Base-by-base conservation (phyloP, 2,888 invertebrate species). In the Oscheius sp. region DNA sequence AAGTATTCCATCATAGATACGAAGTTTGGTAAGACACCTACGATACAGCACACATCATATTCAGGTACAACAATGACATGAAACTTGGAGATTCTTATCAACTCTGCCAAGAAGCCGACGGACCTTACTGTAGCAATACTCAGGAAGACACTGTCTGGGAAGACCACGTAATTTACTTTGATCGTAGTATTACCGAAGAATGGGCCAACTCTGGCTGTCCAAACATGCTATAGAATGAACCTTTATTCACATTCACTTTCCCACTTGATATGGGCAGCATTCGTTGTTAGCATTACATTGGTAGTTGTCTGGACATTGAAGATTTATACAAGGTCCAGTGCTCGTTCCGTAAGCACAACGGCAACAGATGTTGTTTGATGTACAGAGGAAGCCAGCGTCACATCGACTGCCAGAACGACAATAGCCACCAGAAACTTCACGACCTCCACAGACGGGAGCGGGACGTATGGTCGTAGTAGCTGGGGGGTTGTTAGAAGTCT, bases 401-500 rank as follows among this genome's bases (percentile, higher is more conserved):
- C 80, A 80, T 7, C 60, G 51, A 29, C 75, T 76, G 47, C 78
- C 78, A 48, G 78, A 53, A 59, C 78, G 63, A 55, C 81, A 81
- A 70, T 77, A 81, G 9, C 81, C 81, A n/a, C 81, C 81, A 57
- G 79, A 79, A 51, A 76, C 77, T 75, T 81, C 81, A 63, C 81
- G 81, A 37, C 81, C 81, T 11, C 79, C 81, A 48, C 81, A 81
- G 13, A 79, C 73, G 21, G 80, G 80, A 10, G 70, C 72, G 11
- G 72, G 77, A 42, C 73, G 53, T 9, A 13, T 53, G 29, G 75
- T 75, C 10, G 76, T 75, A 21, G 78, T 59, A n/a, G 33, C 33
- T 33, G 66, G 50, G 10, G 66, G 66, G 32, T 51, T 66, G 48
- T 66, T 29, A 5, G n/a, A 13, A 32, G 66, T 42, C 66, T 66